A percentile compares a stretch with the other conserved stretches of the same genome.
These are phyloP conservation scores for Episyrphus balteatus DNA, from an alignment of 1,140 invertebrate genomes.

Conservation along the genomic window DNA sequence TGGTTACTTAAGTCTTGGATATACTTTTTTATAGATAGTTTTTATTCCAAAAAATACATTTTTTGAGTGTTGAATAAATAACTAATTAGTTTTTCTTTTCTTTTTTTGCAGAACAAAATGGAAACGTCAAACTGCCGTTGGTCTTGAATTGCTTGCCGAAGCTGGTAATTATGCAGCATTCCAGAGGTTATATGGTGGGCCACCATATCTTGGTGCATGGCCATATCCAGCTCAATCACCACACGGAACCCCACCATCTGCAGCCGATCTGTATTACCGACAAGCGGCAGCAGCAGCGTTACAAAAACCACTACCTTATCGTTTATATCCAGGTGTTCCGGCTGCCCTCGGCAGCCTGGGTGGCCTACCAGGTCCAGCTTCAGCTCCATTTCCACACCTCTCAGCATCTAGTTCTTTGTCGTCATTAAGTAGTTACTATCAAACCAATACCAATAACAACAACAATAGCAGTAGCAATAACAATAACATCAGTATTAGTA, in stretches of 20 bases:
- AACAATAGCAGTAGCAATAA: slow-evolving; percentile 14
- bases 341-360: slow-evolving; percentile 17
- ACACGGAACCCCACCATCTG: slow-evolving; percentile 45
- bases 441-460: slow-evolving; percentile 9
- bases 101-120: slow-evolving; percentile 88
- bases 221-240: slow-evolving; percentile 44
- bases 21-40: no score
- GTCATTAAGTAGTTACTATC: slow-evolving; percentile 35
- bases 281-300: slow-evolving; percentile 55
- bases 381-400: slow-evolving; percentile 31
- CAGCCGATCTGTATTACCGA: slow-evolving; percentile 68
- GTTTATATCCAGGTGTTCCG: slow-evolving; percentile 39
- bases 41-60: no score
- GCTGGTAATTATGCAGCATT: slow-evolving; percentile 94
- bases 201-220: slow-evolving; percentile 53
- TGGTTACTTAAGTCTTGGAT: no score
- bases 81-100: slow-evolving; percentile 6
- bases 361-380: slow-evolving; percentile 13
- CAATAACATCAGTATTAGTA: slow-evolving; percentile 8
- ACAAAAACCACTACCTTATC: slow-evolving; percentile 79
- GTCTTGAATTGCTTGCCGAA: slow-evolving; percentile 89
- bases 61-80: no score
- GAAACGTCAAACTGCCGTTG: slow-evolving; percentile 97
- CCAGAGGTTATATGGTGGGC: slow-evolving; percentile 78
- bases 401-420: slow-evolving; percentile 35